Evolutionary conservation across 2,888 invertebrate species (phyloP), one percentile per base, ranked within the genome.

Genomic region (Aromia moschata): DNA sequence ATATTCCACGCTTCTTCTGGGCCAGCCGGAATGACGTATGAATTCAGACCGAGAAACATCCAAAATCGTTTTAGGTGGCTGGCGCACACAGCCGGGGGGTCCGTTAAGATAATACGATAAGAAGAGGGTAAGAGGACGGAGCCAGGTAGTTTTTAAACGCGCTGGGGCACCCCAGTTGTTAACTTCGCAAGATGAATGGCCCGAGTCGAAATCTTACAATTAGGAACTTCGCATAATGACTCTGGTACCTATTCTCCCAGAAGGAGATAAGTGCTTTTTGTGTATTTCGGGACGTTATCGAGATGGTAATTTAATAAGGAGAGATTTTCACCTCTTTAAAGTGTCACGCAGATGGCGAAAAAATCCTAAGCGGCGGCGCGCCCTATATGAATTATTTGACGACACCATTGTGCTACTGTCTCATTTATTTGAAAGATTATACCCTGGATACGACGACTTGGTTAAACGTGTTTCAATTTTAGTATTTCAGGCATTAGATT

Each of bases 121-220:
- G 41, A 36, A 15, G 30, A 41, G 52, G 52, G 41, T 31, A 61
- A 62, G 71, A 68, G 67, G 65, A 70, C 64, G 62, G 70, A 70
- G 76, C 47, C 80, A 80, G 80, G 80, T 80, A 80, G 78, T 79
- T 79, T 77, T 77, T 72, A 77, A 78, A 77, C 72, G 74, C 72
- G 70, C 71, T 73, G 67, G 68, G 71, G 67, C 62, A 69, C 72
- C 72, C 70, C 68, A 68, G 76, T 77, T 77, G 78, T 77, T 77
- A 77, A 76, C 76, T 75, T 75, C 74, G 69, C 74, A 76, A 79
- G 80, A 80, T 79, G 78, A 78, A 79, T 79, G 73, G 77, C 70
- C 67, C 68, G 66, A 64, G 63, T 70, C 74, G 76, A 77, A 77
- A 78, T 78, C 74, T 77, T 73, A 77, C 79, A 80, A 80, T 80